These are phyloP conservation scores for Blera fallax DNA, from an alignment of 2,888 invertebrate genomes.

Conservation along the genomic window DNA sequence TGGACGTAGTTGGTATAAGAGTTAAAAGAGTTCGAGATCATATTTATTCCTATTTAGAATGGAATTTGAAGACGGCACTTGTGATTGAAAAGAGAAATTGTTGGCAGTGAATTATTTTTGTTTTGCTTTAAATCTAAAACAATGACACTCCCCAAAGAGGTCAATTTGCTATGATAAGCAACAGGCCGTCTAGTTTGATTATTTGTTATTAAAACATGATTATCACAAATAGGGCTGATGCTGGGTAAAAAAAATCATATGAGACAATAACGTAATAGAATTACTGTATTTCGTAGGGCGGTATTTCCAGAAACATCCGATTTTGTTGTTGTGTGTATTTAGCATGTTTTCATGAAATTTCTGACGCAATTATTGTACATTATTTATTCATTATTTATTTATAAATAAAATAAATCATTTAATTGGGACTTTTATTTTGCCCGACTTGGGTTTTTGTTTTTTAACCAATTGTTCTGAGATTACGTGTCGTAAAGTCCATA, in stretches of 20 bases:
- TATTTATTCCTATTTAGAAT: not conserved
- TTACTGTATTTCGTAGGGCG: not conserved
- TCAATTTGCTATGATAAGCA: conserved; percentile 22
- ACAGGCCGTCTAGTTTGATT: not conserved
- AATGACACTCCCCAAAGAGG: not conserved
- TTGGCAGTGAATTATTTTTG: conserved; percentile 1
- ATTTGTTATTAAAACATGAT: not conserved
- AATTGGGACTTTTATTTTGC: not conserved
- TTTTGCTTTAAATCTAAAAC: not conserved
- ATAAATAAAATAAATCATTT: not conserved
- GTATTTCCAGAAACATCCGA: conserved; percentile 3
- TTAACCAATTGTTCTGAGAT: not conserved
- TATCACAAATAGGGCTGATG: not conserved
- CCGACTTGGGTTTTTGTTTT: not conserved
- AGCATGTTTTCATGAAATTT: not conserved
- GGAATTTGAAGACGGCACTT: too few relatives aligned
- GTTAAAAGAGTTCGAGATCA: too few relatives aligned
- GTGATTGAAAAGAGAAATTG: not conserved
- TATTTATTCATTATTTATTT: not conserved
- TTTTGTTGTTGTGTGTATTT: not conserved
- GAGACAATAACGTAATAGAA: not conserved
- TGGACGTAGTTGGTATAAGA: too few relatives aligned
- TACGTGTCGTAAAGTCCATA: not conserved
- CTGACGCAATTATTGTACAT: conserved; percentile 4
- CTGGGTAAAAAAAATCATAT: not conserved